phyloP scores from a whole-genome alignment of 2,888 invertebrate genomes.

The Acheta domesticus region DNA sequence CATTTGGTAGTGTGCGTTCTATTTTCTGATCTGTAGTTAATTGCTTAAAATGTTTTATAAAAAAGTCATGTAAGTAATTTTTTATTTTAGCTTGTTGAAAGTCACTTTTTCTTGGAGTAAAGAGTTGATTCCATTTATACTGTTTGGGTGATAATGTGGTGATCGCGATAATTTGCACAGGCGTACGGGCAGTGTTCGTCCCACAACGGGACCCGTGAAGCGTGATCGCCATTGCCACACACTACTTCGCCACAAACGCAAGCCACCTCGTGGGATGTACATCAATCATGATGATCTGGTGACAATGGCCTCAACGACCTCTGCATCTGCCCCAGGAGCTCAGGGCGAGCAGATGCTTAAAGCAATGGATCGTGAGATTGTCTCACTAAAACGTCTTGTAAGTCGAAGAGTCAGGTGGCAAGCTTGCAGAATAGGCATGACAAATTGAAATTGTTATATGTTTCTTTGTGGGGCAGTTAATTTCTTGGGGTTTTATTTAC shows the following conservation, averaged over 20 bases:
- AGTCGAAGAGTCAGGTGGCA: constrained; percentile 53
- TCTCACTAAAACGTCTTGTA: constrained; percentile 94
- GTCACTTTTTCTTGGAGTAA: no score
- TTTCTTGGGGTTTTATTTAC: no score
- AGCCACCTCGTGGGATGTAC: constrained; percentile 94
- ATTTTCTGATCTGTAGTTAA: no score
- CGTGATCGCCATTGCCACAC: constrained; percentile 43
- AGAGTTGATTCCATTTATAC: not conserved
- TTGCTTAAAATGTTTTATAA: no score
- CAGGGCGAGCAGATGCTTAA: constrained; percentile 82
- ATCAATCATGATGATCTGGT: constrained; percentile 96
- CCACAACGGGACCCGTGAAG: constrained; percentile 65
- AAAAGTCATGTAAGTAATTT: no score
- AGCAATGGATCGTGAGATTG: constrained; percentile 90
- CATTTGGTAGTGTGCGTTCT: no score
- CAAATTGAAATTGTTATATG: no score
- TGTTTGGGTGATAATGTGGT: no score
- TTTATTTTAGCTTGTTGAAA: no score
- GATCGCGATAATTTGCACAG: constrained; percentile 48
- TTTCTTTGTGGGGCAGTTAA: no score
- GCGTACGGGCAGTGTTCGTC: constrained; percentile 76
- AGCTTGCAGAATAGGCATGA: no score
- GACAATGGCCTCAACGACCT: constrained; percentile 67
- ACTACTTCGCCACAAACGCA: constrained; percentile 58
- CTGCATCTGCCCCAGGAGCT: constrained; percentile 55